phyloP scores from a whole-genome alignment of 2,888 invertebrate species.

The Linyphia triangularis region DNA sequence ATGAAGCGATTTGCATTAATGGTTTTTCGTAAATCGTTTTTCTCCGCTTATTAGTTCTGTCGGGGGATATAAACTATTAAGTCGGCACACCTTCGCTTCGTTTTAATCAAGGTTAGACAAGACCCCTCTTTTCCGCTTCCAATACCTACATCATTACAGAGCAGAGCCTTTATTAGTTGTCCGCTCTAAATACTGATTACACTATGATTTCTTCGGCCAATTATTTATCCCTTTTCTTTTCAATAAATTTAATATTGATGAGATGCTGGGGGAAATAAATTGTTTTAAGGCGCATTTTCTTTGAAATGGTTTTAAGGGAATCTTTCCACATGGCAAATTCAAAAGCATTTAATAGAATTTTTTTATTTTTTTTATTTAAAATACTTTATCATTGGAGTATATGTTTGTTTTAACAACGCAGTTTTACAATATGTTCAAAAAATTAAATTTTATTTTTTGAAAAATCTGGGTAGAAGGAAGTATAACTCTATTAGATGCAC shows the following conservation, averaged over 20 bases:
- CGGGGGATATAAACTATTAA: slow-evolving; percentile 74
- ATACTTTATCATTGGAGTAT: too few relatives aligned
- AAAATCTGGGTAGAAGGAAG: too few relatives aligned
- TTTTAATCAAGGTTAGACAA: slow-evolving; percentile 74
- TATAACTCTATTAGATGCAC: too few relatives aligned
- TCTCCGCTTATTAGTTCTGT: slow-evolving; percentile 73
- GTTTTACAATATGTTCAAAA: too few relatives aligned
- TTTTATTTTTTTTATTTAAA: too few relatives aligned
- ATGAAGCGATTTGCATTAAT: slow-evolving; percentile 75
- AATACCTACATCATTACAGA: slow-evolving; percentile 67
- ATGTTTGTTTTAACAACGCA: too few relatives aligned
- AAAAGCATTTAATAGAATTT: too few relatives aligned
- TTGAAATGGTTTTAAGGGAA: background rate
- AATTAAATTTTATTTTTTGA: too few relatives aligned
- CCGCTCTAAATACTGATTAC: slow-evolving; percentile 59
- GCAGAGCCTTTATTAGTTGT: slow-evolving; percentile 64
- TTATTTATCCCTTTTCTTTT: slow-evolving; percentile 39
- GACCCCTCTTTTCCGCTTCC: slow-evolving; percentile 24
- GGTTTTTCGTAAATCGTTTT: slow-evolving; percentile 75
- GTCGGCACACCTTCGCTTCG: slow-evolving; percentile 72
- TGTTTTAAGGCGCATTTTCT: background rate
- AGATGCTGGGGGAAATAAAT: slow-evolving; percentile 25
- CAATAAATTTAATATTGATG: slow-evolving; percentile 57
- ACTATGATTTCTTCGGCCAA: slow-evolving; percentile 38
- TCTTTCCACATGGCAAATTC: background rate